Conservation (phyloP, 2,797 vertebrate species). For the Trematomus bernacchii region DNA sequence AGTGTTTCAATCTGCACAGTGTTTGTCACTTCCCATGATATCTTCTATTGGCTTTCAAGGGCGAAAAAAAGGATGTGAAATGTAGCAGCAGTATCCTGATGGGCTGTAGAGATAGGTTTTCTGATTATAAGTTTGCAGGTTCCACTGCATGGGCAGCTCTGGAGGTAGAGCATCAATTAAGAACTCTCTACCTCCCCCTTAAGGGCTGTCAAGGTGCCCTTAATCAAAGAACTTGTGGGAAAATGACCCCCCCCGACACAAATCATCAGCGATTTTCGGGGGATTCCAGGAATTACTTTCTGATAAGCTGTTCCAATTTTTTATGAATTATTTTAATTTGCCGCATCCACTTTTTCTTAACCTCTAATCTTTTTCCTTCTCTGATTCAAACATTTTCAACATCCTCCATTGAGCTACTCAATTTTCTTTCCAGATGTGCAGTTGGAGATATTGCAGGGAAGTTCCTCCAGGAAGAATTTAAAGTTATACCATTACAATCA, state of each 20-base stretch:
- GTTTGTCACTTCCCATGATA: conserved; percentile 35
- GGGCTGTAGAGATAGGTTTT: not conserved
- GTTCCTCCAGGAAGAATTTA: too few relatives aligned
- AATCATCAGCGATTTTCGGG: conserved; percentile 15
- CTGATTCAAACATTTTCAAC: not conserved
- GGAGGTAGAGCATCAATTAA: conserved; percentile 15
- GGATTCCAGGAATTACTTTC: not conserved
- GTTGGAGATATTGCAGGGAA: too few relatives aligned
- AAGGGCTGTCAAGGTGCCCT: conserved; percentile 53
- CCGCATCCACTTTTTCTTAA: not conserved
- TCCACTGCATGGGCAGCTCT: conserved; percentile 1
- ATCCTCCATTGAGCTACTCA: not conserved
- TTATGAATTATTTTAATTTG: not conserved
- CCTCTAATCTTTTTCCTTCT: not conserved
- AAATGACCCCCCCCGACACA: not conserved
- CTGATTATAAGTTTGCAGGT: conserved; percentile 8
- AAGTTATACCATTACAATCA: not conserved
- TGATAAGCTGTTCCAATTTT: not conserved
- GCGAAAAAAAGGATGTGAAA: not conserved
- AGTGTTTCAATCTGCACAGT: conserved; percentile 24
- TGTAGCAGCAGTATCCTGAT: not conserved
- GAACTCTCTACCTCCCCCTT: conserved; percentile 4
- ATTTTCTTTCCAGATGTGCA: not conserved
- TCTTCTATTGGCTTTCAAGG: not conserved
- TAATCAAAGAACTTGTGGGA: conserved; percentile 42